Evolutionary conservation across 2,797 vertebrate genomes (phyloP).

Genomic region (Pseudochirops cupreus): DNA sequence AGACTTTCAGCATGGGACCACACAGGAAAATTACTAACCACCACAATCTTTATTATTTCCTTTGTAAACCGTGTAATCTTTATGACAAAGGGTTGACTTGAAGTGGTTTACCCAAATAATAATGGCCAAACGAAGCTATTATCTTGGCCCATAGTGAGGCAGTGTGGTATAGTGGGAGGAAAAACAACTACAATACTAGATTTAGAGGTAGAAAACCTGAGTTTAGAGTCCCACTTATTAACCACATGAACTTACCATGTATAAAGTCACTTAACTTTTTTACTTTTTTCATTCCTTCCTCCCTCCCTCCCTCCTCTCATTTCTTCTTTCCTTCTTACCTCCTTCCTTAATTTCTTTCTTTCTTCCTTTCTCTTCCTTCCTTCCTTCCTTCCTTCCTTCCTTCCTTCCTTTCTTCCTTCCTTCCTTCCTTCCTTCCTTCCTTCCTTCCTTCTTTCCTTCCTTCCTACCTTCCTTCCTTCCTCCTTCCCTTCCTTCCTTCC

Average conservation of each 20-base stretch:
- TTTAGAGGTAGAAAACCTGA: background rate
- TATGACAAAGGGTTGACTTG: background rate
- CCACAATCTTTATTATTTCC: background rate
- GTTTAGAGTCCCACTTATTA: background rate
- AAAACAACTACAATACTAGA: background rate
- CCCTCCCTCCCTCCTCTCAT: background rate
- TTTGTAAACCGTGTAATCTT: background rate
- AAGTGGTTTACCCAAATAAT: background rate
- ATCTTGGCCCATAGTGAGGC: background rate
- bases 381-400: background rate
- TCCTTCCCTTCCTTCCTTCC: too few relatives aligned
- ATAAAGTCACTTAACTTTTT: background rate
- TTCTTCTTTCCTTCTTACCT: background rate
- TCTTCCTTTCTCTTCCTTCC: background rate
- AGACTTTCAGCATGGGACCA: background rate
- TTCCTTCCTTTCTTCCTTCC: rapidly evolving
- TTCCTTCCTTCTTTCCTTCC: too few relatives aligned
- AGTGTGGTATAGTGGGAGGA: background rate
- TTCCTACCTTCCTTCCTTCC: too few relatives aligned
- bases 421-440: too few relatives aligned
- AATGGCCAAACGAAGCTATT: background rate
- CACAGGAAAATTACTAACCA: background rate
- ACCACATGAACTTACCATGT: background rate
- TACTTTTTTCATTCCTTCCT: background rate
- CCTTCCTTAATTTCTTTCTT: background rate